Percentiles rank a stretch among this genome's conserved stretches.
These are phyloP conservation scores for Cheilosia pagana DNA, from an alignment of 2,888 invertebrate species.

Conservation along the genomic window DNA sequence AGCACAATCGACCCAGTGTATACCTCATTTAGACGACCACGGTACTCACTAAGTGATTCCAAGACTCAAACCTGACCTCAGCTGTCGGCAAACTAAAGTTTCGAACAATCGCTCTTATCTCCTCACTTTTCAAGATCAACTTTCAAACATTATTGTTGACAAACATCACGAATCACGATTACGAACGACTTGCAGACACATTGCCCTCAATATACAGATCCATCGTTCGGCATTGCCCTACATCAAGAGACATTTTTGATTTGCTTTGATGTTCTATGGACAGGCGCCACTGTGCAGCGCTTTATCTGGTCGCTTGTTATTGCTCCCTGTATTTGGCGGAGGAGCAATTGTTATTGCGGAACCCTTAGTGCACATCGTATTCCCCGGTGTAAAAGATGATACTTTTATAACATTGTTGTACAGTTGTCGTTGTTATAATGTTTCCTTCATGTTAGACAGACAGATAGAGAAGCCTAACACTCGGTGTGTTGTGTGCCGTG, in stretches of 20 bases:
- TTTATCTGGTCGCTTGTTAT: slow-evolving; percentile 7
- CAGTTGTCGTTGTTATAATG: slow-evolving; percentile 58
- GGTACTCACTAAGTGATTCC: too few relatives aligned
- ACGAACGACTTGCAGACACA: too few relatives aligned
- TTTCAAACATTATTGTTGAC: too few relatives aligned
- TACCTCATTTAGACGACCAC: too few relatives aligned
- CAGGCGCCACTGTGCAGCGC: slow-evolving; percentile 44
- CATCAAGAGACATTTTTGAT: neutral
- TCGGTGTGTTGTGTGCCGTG: slow-evolving; percentile 19
- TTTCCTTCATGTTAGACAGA: slow-evolving; percentile 68
- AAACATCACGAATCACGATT: too few relatives aligned
- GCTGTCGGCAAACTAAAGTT: too few relatives aligned
- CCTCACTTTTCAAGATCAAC: too few relatives aligned
- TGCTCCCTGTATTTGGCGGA: slow-evolving; percentile 20
- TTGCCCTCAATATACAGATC: too few relatives aligned
- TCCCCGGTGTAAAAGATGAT: slow-evolving; percentile 48
- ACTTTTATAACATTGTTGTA: slow-evolving; percentile 55
- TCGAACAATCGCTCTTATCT: too few relatives aligned
- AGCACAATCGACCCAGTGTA: too few relatives aligned
- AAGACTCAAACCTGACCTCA: too few relatives aligned
- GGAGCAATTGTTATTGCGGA: slow-evolving; percentile 51
- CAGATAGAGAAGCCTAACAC: slow-evolving; percentile 66
- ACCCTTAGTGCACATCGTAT: slow-evolving; percentile 30
- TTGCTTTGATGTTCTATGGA: neutral
- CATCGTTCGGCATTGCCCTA: too few relatives aligned